A percentile compares a stretch with the other conserved stretches of the same genome.
Evolutionary conservation across 2,797 vertebrate genomes (phyloP).

Genomic region (Melanotaenia trifasciata): DNA sequence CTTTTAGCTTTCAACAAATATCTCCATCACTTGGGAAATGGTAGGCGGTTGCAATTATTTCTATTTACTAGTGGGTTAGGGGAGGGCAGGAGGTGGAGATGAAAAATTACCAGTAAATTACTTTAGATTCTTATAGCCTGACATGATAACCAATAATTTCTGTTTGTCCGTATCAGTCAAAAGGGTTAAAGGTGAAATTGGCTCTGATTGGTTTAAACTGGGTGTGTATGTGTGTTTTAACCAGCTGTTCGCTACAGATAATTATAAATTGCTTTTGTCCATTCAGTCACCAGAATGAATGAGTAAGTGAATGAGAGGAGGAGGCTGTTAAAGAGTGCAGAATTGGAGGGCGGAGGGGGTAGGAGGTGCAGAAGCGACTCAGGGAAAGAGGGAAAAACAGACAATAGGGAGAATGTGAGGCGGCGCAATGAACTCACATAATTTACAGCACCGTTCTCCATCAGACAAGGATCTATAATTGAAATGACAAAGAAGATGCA

Average conservation of each 20-base stretch:
- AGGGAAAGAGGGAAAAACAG: slow-evolving; percentile 16
- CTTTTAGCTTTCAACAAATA: neutral
- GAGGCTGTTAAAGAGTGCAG: slow-evolving; percentile 33
- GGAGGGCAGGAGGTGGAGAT: neutral
- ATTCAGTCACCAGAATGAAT: slow-evolving; percentile 51
- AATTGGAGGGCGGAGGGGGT: slow-evolving; percentile 5
- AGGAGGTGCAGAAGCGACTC: neutral
- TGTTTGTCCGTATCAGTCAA: slow-evolving; percentile 2
- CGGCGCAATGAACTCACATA: slow-evolving; percentile 59
- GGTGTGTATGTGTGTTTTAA: neutral
- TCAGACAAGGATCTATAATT: slow-evolving; percentile 87
- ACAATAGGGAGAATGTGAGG: slow-evolving; percentile 37
- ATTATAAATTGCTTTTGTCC: slow-evolving; percentile 72
- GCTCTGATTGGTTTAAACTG: slow-evolving; percentile 20
- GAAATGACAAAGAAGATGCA: slow-evolving; percentile 89
- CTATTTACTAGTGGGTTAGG: neutral
- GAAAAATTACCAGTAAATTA: slow-evolving; percentile 10
- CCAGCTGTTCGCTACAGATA: slow-evolving; percentile 61
- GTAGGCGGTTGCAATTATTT: neutral
- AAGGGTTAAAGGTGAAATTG: slow-evolving; percentile 48
- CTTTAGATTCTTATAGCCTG: neutral
- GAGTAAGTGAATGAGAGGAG: slow-evolving; percentile 40
- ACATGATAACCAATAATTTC: slow-evolving; percentile 4
- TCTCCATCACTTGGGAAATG: neutral
- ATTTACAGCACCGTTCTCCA: slow-evolving; percentile 76